phyloP scores from a whole-genome alignment of 2,888 invertebrate species.

The Leistus spinibarbis region DNA sequence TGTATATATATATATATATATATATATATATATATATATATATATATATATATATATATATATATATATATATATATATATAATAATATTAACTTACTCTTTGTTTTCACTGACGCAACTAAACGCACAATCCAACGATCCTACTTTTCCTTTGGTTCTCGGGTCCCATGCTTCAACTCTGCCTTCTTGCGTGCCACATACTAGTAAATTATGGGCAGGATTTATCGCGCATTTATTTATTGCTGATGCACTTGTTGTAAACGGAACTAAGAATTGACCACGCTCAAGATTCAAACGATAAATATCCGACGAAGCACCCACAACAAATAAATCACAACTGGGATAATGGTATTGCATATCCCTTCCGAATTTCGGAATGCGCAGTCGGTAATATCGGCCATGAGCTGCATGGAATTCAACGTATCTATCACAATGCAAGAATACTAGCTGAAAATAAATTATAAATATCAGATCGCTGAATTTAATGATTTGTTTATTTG shows the following conservation, averaged over 20 bases:
- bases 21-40: too few relatives aligned
- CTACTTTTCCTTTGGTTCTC: constrained; percentile 75
- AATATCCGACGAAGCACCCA: constrained; percentile 86
- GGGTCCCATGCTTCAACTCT: constrained; percentile 98
- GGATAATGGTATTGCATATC: constrained; percentile 91
- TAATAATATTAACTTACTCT: constrained; percentile 56
- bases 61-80: neutral
- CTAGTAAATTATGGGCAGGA: constrained; percentile 84
- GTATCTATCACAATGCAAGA: constrained; percentile 88
- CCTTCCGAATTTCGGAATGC: constrained; percentile 95
- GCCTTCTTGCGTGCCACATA: constrained; percentile 88
- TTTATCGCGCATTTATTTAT: constrained; percentile 87
- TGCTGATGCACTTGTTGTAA: constrained; percentile 73
- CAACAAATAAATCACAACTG: constrained; percentile 90
- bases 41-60: too few relatives aligned
- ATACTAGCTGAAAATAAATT: constrained; percentile 72
- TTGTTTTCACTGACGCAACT: constrained; percentile 64
- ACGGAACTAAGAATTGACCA: constrained; percentile 91
- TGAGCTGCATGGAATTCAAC: constrained; percentile 95
- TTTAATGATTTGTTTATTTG: too few relatives aligned
- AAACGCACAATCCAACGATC: constrained; percentile 82
- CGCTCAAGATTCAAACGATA: constrained; percentile 94
- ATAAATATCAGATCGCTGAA: too few relatives aligned
- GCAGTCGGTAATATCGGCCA: constrained; percentile 86
- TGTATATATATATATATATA: too few relatives aligned